Conservation (phyloP, 2,797 vertebrate species). For the Sebastes diploproa region DNA sequence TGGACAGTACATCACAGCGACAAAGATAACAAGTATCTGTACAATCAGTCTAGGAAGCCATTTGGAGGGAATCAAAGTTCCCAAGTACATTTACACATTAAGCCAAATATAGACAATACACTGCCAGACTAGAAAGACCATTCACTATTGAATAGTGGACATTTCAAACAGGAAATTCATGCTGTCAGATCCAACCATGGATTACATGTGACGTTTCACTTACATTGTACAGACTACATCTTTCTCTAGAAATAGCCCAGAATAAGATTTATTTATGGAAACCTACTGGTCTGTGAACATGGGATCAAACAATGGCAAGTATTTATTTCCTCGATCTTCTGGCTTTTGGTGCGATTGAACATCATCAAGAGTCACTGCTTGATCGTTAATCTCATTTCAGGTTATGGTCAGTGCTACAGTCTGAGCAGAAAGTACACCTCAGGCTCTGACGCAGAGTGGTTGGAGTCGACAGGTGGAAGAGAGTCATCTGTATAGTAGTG, state of each 20-base stretch:
- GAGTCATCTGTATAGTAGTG: slow-evolving; percentile 74
- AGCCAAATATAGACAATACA: slow-evolving; percentile 71
- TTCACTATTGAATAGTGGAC: slow-evolving; percentile 64
- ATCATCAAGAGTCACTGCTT: slow-evolving; percentile 26
- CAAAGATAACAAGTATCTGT: slow-evolving; percentile 66
- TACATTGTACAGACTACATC: slow-evolving; percentile 42
- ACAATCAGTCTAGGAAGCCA: slow-evolving; percentile 69
- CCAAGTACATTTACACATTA: slow-evolving; percentile 70
- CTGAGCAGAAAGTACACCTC: slow-evolving; percentile 97
- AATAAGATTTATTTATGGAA: slow-evolving; percentile 29
- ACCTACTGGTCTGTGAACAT: slow-evolving; percentile 10
- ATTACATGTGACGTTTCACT: slow-evolving; percentile 44
- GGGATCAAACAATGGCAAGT: slow-evolving; percentile 18
- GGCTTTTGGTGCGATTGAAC: slow-evolving; percentile 37
- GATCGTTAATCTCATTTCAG: not conserved
- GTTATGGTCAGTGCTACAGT: slow-evolving; percentile 81
- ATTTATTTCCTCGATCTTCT: slow-evolving; percentile 3
- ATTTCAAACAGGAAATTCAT: slow-evolving; percentile 70
- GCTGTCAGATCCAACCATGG: slow-evolving; percentile 60
- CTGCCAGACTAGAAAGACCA: slow-evolving; percentile 57
- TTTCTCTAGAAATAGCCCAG: slow-evolving; percentile 43
- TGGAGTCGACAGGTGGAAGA: slow-evolving; percentile 76
- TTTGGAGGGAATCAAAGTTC: slow-evolving; percentile 55
- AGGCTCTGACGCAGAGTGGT: slow-evolving; percentile 84
- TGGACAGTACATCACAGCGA: slow-evolving; percentile 70